A percentile compares a stretch with the other conserved stretches of the same genome.
Conservation (phyloP, 1,140 invertebrate species). For the Adoxophyes honmai region DNA sequence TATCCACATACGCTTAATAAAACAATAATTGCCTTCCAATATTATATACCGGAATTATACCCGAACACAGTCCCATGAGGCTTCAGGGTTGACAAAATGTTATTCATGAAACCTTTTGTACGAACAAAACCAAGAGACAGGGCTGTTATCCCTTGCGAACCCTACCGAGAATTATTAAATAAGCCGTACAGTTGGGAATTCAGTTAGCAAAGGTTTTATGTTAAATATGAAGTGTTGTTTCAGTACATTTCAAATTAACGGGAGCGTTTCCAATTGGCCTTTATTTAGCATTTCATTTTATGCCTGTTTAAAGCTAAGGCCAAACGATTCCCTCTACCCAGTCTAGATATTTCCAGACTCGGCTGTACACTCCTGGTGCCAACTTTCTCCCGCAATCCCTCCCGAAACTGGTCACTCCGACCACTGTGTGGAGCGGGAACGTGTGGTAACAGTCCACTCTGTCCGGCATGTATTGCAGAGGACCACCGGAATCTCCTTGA, state of each 20-base stretch:
- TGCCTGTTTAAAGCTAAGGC: slow-evolving; percentile 39
- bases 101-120: slow-evolving; percentile 46
- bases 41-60: not conserved
- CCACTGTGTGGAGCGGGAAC: slow-evolving; percentile 70
- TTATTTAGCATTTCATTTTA: too few species aligned
- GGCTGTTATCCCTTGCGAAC: slow-evolving; percentile 34
- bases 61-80: not conserved
- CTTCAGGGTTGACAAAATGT: slow-evolving; percentile 27
- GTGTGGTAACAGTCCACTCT: slow-evolving; percentile 49
- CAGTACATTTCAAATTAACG: too few species aligned
- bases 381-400: slow-evolving; percentile 78
- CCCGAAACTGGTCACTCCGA: slow-evolving; percentile 84
- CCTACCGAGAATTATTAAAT: slow-evolving; percentile 4
- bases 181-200: slow-evolving; percentile 3
- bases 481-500: slow-evolving; percentile 83
- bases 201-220: not conserved
- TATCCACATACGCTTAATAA: not conserved
- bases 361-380: slow-evolving; percentile 83
- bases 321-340: slow-evolving; percentile 83
- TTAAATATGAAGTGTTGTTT: not conserved
- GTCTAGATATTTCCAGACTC: slow-evolving; percentile 81
- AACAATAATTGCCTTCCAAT: not conserved
- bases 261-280: too few species aligned
- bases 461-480: slow-evolving; percentile 75
- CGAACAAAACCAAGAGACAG: too few species aligned